Conservation (phyloP, 2,888 invertebrate species). For the Liodrosophila aerea region DNA sequence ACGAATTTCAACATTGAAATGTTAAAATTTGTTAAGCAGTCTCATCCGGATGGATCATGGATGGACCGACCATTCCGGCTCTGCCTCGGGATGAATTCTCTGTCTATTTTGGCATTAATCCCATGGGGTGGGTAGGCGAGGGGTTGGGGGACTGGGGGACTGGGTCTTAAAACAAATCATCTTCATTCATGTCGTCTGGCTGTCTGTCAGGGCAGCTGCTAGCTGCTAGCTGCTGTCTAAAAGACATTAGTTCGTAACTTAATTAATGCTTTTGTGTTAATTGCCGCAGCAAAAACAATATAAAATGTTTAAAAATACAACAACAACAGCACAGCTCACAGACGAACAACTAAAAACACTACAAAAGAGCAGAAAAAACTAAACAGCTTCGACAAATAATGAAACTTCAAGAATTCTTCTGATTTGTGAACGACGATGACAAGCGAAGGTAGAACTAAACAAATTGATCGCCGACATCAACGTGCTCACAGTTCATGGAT, state of each 20-base stretch:
- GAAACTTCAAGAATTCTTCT: slow-evolving; percentile 14
- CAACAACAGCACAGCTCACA: slow-evolving; percentile 5
- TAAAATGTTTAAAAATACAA: slow-evolving; percentile 22
- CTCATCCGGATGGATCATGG: slow-evolving; percentile 30
- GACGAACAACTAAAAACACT: slow-evolving; percentile 15
- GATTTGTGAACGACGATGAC: slow-evolving; percentile 7
- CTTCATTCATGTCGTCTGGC: slow-evolving; percentile 70
- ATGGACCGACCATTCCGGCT: slow-evolving; percentile 10
- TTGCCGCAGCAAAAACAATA: slow-evolving; percentile 49
- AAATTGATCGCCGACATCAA: slow-evolving; percentile 5
- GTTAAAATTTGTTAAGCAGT: slow-evolving; percentile 44
- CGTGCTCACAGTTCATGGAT: neutral
- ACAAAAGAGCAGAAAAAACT: neutral
- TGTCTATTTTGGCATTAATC: slow-evolving; percentile 11
- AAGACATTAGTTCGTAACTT: slow-evolving; percentile 74
- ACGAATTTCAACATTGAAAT: slow-evolving; percentile 70
- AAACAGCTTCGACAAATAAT: slow-evolving; percentile 24
- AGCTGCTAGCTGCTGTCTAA: slow-evolving; percentile 58
- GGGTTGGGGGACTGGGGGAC: neutral
- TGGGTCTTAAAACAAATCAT: slow-evolving; percentile 42
- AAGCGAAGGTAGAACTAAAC: slow-evolving; percentile 8
- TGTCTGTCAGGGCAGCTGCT: slow-evolving; percentile 65
- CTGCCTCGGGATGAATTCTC: slow-evolving; percentile 37
- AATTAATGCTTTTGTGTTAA: slow-evolving; percentile 76
- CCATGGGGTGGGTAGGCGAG: neutral